These are phyloP conservation scores for Lithophane semibrunnea DNA, from an alignment of 2,888 invertebrate species.

Conservation along the genomic window DNA sequence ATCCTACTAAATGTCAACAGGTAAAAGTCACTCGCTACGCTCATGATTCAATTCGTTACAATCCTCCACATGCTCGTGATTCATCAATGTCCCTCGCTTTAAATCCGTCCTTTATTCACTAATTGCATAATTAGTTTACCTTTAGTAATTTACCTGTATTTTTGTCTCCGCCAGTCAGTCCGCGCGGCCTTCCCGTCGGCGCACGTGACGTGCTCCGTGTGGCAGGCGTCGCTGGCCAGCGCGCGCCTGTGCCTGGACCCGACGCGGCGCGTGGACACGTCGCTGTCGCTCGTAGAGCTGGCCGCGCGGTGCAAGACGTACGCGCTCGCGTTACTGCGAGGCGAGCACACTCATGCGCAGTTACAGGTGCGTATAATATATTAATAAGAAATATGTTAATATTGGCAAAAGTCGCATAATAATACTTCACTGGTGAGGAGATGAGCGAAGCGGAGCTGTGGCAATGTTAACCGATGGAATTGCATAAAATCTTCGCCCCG, in stretches of 20 bases:
- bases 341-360: conserved; percentile 25
- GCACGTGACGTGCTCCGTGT: conserved; percentile 87
- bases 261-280: conserved; percentile 62
- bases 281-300: conserved; percentile 71
- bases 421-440: no score
- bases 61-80: no score
- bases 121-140: no score
- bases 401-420: no score
- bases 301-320: conserved; percentile 84
- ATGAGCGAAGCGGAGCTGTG: no score
- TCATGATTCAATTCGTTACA: no score
- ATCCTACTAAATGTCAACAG: conserved; percentile 86
- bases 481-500: no score
- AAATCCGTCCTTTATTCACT: no score
- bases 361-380: conserved; percentile 9
- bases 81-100: no score
- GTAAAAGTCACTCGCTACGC: conserved; percentile 62
- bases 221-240: conserved; percentile 84
- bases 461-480: no score
- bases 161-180: conserved; percentile 74
- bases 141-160: no score
- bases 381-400: background rate
- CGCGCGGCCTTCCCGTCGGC: conserved; percentile 83
- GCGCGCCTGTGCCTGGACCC: conserved; percentile 69
- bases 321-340: conserved; percentile 71